Evolutionary conservation across 1,140 invertebrate species (phyloP).

Genomic region (Drosophila equinoxialis): DNA sequence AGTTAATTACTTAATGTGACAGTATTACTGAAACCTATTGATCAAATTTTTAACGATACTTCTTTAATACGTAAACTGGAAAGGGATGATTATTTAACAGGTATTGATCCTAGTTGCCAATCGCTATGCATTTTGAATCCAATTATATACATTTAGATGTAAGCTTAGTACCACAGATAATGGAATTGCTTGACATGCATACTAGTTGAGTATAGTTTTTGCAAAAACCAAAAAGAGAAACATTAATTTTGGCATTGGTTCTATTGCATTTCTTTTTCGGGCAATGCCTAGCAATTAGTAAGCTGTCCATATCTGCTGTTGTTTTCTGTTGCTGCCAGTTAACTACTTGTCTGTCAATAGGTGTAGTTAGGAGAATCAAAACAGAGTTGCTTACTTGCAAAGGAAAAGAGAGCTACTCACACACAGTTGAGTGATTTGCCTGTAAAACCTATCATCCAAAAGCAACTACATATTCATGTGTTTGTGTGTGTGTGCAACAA

Average conservation of each 20-base stretch:
- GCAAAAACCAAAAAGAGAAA: too few relatives aligned
- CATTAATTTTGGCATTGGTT: background rate
- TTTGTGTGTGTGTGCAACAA: background rate
- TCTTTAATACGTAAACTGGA: too few relatives aligned
- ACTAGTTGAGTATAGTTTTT: too few relatives aligned
- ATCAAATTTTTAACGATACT: too few relatives aligned
- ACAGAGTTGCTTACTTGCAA: background rate
- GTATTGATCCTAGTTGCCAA: too few relatives aligned
- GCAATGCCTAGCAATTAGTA: slow-evolving; percentile 1
- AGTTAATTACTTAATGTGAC: too few relatives aligned
- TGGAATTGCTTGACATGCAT: too few relatives aligned
- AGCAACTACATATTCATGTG: background rate
- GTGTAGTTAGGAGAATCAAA: background rate
- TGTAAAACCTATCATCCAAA: background rate
- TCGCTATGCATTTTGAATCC: too few relatives aligned
- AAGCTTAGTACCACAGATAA: background rate
- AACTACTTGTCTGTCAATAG: background rate
- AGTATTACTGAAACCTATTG: too few relatives aligned
- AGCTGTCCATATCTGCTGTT: background rate
- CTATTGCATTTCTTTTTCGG: background rate
- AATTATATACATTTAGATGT: too few relatives aligned
- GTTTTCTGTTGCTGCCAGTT: background rate
- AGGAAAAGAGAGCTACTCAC: background rate
- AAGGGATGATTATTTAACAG: too few relatives aligned
- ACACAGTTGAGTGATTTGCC: slow-evolving; percentile 9